Base-by-base conservation (phyloP, 2,797 vertebrate genomes). In the Pangasius mekongensis region DNA sequence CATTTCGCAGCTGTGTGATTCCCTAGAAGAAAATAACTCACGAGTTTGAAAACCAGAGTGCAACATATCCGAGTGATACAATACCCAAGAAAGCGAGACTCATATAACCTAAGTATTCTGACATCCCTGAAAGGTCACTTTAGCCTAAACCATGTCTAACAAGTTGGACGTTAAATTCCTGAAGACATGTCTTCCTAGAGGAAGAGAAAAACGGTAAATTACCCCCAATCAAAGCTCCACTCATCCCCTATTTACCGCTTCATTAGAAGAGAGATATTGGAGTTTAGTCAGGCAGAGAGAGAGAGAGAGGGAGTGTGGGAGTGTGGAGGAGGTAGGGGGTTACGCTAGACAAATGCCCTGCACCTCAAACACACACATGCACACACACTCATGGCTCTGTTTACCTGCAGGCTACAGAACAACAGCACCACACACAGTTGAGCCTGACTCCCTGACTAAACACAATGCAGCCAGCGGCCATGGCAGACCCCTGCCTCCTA, bases 221-320 rank as follows among this genome's bases (percentile, higher is more conserved):
- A 92, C 92, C 91, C 89, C 91, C 90, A 92, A 93, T 92, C 91
- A 92, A 87, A 89, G 87, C 88, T 43, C 73, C 89, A 88, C 93
- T 93, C 92, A 91, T 91, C 87, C 90, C 88, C 91, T 84, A 92
- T 92, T 93, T 91, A 91, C 84, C 88, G 91, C 93, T 91, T 93
- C 92, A 93, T 93, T 93, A 91, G 90, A 89, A 87, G 60, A 90
- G 80, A 87, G 89, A 92, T 92, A 93, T 90, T 92, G 89, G 90
- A 92, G 91, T 89, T 91, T 90, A 91, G 88, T 92, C 91, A 92
- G 91, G 91, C 91, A 91, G 89, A 91, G 89, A 71, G 82, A 56
- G 20, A 58, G 33, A 85, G 77, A 39, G 77, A 54, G 69, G 1
- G 85, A 27, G 71, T 22, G 84, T 86, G 78, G 84, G 87, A 87